A percentile compares a stretch with the other conserved stretches of the same genome.
These are phyloP conservation scores for Liodrosophila aerea DNA, from an alignment of 2,888 invertebrate genomes.

Conservation along the genomic window DNA sequence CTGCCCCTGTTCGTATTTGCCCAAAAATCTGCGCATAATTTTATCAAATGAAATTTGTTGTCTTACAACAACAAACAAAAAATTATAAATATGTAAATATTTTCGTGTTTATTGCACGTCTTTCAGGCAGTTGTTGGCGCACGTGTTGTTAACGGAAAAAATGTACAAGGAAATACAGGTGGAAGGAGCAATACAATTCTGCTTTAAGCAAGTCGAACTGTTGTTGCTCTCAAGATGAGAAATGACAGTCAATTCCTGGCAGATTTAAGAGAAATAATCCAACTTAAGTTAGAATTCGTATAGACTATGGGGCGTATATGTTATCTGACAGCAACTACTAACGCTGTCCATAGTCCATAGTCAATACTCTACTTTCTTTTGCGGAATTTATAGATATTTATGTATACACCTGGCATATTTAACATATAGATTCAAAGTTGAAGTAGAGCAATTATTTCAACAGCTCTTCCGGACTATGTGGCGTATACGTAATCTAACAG, in stretches of 20 bases:
- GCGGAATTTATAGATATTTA: too few species aligned
- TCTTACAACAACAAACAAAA: conserved; percentile 6
- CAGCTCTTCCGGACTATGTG: too few species aligned
- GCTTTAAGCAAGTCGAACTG: conserved; percentile 1
- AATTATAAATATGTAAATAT: conserved; percentile 37
- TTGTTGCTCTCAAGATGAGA: neutral
- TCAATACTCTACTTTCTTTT: too few species aligned
- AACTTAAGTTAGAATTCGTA: too few species aligned
- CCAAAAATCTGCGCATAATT: conserved; percentile 37
- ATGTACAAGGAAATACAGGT: conserved; percentile 16
- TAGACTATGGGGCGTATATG: too few species aligned
- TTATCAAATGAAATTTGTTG: conserved; percentile 17
- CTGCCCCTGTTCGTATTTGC: conserved; percentile 1
- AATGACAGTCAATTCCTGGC: conserved; percentile 2
- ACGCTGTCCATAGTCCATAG: too few species aligned
- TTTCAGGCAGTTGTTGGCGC: conserved; percentile 32
- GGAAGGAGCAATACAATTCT: conserved; percentile 6
- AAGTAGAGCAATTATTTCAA: too few species aligned
- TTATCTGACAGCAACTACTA: too few species aligned
- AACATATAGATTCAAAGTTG: too few species aligned
- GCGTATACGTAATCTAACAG: too few species aligned
- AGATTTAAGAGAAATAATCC: too few species aligned
- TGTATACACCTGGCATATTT: too few species aligned
- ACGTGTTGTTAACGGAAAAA: conserved; percentile 19
- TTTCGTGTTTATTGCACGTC: conserved; percentile 27